Evolutionary conservation across 1,140 invertebrate species (phyloP).

Genomic region (Heliconius congener): DNA sequence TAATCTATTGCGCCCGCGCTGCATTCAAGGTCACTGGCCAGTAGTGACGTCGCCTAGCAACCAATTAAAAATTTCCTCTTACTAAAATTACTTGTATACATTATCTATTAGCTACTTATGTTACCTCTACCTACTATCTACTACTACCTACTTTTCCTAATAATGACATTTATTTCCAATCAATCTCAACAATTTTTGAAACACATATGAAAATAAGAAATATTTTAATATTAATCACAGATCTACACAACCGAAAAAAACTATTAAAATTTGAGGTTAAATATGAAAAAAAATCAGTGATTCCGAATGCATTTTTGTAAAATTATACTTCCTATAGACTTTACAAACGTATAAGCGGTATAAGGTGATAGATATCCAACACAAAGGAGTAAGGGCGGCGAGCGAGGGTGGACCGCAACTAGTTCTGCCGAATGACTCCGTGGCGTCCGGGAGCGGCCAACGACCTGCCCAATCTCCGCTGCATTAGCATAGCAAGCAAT

Average conservation of each 20-base stretch:
- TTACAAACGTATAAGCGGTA: neutral
- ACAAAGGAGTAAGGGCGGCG: constrained; percentile 50
- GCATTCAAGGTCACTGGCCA: constrained; percentile 77
- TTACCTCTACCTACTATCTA: too few relatives aligned
- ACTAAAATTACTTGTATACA: neutral
- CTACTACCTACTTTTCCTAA: too few relatives aligned
- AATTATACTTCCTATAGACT: neutral
- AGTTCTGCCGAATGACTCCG: constrained; percentile 79
- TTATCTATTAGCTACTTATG: too few relatives aligned
- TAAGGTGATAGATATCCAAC: neutral
- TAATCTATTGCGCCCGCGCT: constrained; percentile 69
- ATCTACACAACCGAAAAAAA: too few relatives aligned
- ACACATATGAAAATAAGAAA: too few relatives aligned
- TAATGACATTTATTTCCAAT: too few relatives aligned
- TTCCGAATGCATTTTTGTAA: neutral
- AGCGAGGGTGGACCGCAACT: constrained; percentile 69
- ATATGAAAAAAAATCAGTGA: too few relatives aligned
- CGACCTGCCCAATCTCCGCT: constrained; percentile 82
- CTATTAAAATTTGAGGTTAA: too few relatives aligned
- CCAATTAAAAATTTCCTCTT: constrained; percentile 57
- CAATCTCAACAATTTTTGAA: too few relatives aligned
- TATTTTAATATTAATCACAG: too few relatives aligned
- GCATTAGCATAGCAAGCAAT: constrained; percentile 82
- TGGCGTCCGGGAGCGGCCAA: constrained; percentile 81
- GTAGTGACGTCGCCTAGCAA: constrained; percentile 59